Evolutionary conservation across 64 coral and sea anemone species (phyloP), one percentile per base, ranked within the genome.

Genomic region (Orbicella faveolata): DNA sequence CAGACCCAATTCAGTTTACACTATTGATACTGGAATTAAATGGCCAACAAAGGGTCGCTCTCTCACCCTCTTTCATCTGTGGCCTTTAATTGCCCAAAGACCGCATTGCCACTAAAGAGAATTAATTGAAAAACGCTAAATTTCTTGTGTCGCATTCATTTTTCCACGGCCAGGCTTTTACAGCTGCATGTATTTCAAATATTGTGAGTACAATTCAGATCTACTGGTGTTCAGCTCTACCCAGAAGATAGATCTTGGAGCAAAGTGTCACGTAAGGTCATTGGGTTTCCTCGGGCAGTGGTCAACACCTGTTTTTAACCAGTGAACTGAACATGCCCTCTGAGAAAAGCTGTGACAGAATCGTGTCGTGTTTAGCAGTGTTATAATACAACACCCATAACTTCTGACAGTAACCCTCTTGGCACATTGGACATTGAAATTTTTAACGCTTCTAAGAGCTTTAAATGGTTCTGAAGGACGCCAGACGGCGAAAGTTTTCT

Each of bases 241-340:
- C 55, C 44, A 48, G 44, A 0, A 3, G 44, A 48, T 48, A 67
- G 64, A n/a, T 67, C 15, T 67, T 67, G 5, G 20, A 15, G 65
- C 21, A 70, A 9, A 9, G 21, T 70, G 21, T 70, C 67, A 25
- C 67, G n/a, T n/a, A 26, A 70, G 67, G 67, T 70, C 67, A 70
- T 25, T 12, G 11, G 9, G 23, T 70, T 70, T 26, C 64, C 20
- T 70, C 20, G 13, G 63, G 36, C 44, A 6, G 63, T 5, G 3
- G 33, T 65, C 4, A 18, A 70, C 36, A 85, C 82, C 82, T 85
- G 82, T 52, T 26, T 1, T 52, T 21, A 70, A 85, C 82, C 82
- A 72, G 82, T 72, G 65, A 12, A 52, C 1, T 8, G 11, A 9
- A 21, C 37, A 51, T 77, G 20, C 13, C 9, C 20, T 78, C 75